Percentiles rank a stretch among this genome's conserved stretches.
Conservation (phyloP, 1,140 invertebrate genomes). For the Ips nitidus region DNA sequence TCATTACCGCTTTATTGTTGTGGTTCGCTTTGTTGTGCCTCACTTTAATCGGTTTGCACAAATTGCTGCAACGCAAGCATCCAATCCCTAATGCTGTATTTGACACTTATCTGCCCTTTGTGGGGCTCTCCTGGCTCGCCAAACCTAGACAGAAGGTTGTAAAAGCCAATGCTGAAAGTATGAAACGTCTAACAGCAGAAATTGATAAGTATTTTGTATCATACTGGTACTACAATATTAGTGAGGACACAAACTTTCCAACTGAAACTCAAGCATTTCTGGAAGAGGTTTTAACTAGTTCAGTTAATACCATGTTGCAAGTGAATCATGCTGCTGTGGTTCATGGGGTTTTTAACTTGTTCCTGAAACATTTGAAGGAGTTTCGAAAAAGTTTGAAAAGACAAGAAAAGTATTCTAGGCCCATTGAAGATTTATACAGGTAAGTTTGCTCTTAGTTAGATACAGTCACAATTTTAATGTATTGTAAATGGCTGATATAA, state of each 20-base stretch:
- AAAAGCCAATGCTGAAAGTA: constrained; percentile 37
- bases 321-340: constrained; percentile 43
- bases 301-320: constrained; percentile 41
- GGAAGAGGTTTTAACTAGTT: constrained; percentile 43
- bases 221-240: constrained; percentile 49
- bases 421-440: constrained; percentile 50
- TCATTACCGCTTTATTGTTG: constrained; percentile 17
- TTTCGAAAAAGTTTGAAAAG: constrained; percentile 57
- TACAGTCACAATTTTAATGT: too few species aligned
- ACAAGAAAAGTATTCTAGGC: constrained; percentile 51
- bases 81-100: constrained; percentile 19
- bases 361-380: constrained; percentile 59
- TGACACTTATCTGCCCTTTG: constrained; percentile 15
- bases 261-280: constrained; percentile 43
- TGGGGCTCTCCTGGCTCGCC: neutral
- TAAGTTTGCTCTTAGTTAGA: constrained; percentile 23
- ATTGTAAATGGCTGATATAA: too few species aligned
- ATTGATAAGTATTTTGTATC: constrained; percentile 47
- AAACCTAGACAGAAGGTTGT: neutral
- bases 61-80: constrained; percentile 36
- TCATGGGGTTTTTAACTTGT: constrained; percentile 53
- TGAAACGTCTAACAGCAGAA: constrained; percentile 41
- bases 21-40: constrained; percentile 36
- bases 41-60: constrained; percentile 36
- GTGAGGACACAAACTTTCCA: constrained; percentile 44